Conservation (phyloP, 37 sponge, comb jelly and placozoan genomes). For the Tethya wilhelma region DNA sequence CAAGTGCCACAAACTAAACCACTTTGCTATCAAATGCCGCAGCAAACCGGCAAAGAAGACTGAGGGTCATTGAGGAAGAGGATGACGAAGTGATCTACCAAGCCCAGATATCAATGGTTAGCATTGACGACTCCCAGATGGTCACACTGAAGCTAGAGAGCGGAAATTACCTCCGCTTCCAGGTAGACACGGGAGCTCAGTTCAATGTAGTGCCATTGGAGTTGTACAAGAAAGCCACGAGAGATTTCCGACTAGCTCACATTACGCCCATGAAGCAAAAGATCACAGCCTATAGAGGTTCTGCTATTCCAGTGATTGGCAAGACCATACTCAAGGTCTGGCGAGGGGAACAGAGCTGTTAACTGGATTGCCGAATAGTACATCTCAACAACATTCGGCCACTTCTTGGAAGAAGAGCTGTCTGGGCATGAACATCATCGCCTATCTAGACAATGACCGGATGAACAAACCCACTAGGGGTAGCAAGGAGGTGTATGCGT, state of each 20-base stretch:
- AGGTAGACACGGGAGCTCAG: slow-evolving; percentile 52
- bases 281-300: slow-evolving; percentile 36
- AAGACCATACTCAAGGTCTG: not conserved
- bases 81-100: slow-evolving; percentile 20
- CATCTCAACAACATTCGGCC: slow-evolving; percentile 6
- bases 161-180: slow-evolving; percentile 38
- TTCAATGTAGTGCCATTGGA: slow-evolving; percentile 40
- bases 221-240: slow-evolving; percentile 40
- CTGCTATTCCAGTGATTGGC: slow-evolving; percentile 43
- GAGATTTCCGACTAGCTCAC: slow-evolving; percentile 3
- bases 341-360: slow-evolving; percentile 3
- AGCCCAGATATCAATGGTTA: not conserved
- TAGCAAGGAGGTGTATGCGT: not conserved
- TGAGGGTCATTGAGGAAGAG: slow-evolving; percentile 12
- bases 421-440: slow-evolving; percentile 20
- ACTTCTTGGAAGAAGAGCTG: slow-evolving; percentile 40
- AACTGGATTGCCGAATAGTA: slow-evolving; percentile 27
- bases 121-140: slow-evolving; percentile 43
- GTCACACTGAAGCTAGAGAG: slow-evolving; percentile 40
- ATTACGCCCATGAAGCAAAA: not conserved
- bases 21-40: slow-evolving; percentile 49
- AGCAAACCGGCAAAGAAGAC: not conserved
- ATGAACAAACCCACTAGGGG: slow-evolving; percentile 17
- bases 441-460: slow-evolving; percentile 39
- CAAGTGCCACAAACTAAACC: slow-evolving; percentile 60